Percentiles rank a stretch among this genome's conserved stretches.
These are phyloP conservation scores for Syngnathus rostellatus DNA, from an alignment of 2,797 vertebrate species.

Conservation along the genomic window DNA sequence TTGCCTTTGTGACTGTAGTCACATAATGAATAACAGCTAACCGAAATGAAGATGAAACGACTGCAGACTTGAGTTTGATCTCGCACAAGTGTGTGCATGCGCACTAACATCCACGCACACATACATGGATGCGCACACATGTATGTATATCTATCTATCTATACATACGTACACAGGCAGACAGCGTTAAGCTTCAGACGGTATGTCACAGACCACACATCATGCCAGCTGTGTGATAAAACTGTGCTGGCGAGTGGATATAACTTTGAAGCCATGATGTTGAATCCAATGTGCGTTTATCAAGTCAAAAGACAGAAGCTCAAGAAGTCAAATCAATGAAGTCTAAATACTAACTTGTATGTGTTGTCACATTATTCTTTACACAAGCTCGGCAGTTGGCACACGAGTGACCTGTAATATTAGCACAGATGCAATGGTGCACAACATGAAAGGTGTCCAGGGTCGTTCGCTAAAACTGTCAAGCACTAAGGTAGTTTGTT, in stretches of 20 bases:
- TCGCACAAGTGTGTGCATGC: background rate
- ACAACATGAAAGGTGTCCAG: background rate
- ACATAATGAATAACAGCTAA: constrained; percentile 3
- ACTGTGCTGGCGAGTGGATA: background rate
- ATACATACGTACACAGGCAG: background rate
- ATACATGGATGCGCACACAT: background rate
- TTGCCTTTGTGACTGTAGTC: background rate
- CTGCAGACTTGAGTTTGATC: constrained; percentile 1
- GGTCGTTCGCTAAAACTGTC: too few species aligned
- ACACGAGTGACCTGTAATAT: background rate
- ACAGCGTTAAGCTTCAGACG: constrained; percentile 28
- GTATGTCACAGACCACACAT: constrained; percentile 12
- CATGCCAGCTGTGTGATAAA: constrained; percentile 13
- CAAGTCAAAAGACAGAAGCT: background rate
- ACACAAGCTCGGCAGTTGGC: background rate
- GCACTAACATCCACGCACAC: background rate
- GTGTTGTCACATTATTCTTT: background rate
- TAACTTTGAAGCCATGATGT: background rate
- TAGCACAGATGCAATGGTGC: background rate
- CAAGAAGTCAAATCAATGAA: background rate
- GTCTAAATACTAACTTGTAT: background rate
- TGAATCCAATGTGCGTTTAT: background rate
- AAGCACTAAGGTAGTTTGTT: too few species aligned
- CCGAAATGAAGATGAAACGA: constrained; percentile 1
- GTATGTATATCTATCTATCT: background rate